Conservation (phyloP, 2,888 invertebrate species). For the Chrysolina haemoptera region DNA sequence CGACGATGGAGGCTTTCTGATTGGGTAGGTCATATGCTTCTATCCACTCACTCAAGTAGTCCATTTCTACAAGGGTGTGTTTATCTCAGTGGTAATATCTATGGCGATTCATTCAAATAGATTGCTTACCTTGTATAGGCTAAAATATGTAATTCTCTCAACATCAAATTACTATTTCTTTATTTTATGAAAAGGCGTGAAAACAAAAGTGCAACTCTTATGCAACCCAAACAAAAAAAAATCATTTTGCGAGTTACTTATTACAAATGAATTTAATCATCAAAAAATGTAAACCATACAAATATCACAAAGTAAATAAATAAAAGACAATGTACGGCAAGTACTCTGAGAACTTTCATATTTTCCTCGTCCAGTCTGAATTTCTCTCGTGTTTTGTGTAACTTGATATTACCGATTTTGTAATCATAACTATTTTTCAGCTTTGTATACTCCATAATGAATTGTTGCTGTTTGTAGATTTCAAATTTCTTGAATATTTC, state of each 20-base stretch:
- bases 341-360: neutral
- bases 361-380: neutral
- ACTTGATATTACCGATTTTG: neutral
- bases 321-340: slow-evolving; percentile 28
- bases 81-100: no score
- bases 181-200: no score
- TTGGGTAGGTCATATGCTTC: no score
- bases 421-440: neutral
- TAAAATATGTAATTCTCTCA: no score
- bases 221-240: no score
- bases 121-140: no score
- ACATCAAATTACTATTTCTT: no score
- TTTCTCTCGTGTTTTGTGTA: neutral
- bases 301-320: slow-evolving; percentile 35
- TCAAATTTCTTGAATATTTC: slow-evolving; percentile 36
- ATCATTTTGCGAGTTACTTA: neutral
- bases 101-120: no score
- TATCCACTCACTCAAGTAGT: no score
- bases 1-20: no score
- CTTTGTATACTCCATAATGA: neutral
- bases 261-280: slow-evolving; percentile 18
- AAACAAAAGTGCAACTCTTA: no score
- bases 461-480: slow-evolving; percentile 32
- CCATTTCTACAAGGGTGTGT: no score
- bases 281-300: slow-evolving; percentile 36